A percentile compares a stretch with the other conserved stretches of the same genome.
phyloP scores from a whole-genome alignment of 2,113 vertebrate species.

The Lathamus discolor region DNA sequence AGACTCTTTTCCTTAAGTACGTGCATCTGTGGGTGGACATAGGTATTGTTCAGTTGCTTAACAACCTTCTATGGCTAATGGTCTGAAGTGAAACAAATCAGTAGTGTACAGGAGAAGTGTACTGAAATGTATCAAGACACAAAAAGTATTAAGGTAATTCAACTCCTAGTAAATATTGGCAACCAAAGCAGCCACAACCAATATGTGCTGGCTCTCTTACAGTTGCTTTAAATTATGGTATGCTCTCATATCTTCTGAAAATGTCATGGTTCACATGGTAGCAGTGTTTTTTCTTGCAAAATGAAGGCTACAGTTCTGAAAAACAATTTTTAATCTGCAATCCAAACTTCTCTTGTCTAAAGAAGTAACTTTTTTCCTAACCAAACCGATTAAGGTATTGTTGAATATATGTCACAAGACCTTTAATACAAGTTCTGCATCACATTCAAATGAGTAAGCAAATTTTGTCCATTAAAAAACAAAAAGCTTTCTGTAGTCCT shows the following conservation, averaged over 20 bases:
- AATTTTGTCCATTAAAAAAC: not conserved
- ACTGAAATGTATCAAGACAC: not conserved
- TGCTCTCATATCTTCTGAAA: not conserved
- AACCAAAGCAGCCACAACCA: not conserved
- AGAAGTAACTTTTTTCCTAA: not conserved
- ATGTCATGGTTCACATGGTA: not conserved
- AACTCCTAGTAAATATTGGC: not conserved
- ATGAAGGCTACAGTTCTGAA: not conserved
- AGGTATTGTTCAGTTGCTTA: slow-evolving; percentile 24
- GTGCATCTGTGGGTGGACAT: not conserved
- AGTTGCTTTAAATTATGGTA: not conserved
- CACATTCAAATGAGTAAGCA: not conserved
- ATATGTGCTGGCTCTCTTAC: not conserved
- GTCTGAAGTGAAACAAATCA: not conserved
- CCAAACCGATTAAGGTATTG: not conserved
- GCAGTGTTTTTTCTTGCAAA: not conserved
- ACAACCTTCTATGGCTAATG: not conserved
- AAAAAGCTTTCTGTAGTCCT: not conserved
- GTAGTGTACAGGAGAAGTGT: not conserved
- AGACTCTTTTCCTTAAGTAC: not conserved
- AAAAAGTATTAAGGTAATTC: not conserved
- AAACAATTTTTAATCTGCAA: not conserved
- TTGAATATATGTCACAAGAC: not conserved
- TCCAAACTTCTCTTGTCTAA: not conserved
- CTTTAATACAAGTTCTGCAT: not conserved